phyloP scores from a whole-genome alignment of 2,888 invertebrate genomes.

The Ophion ellenae region DNA sequence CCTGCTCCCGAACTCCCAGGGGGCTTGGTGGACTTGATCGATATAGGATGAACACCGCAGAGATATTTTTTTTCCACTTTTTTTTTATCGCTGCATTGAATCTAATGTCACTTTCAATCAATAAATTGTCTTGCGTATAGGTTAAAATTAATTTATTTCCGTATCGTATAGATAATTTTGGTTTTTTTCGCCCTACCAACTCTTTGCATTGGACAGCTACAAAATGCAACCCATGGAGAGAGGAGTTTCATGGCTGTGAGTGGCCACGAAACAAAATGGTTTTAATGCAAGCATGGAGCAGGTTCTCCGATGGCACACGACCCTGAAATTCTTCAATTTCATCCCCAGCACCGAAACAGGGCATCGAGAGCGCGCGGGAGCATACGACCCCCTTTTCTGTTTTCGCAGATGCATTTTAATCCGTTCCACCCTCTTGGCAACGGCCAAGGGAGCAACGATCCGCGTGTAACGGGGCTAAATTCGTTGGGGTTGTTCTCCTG shows the following conservation, averaged over 20 bases:
- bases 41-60: constrained; percentile 26
- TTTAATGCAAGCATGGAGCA: constrained; percentile 26
- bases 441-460: constrained; percentile 49
- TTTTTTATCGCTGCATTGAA: background rate
- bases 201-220: too few relatives aligned
- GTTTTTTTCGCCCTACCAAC: background rate
- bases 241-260: background rate
- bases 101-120: background rate
- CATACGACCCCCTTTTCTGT: constrained; percentile 43
- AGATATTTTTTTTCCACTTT: background rate
- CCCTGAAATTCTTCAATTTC: constrained; percentile 67
- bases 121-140: too few relatives aligned
- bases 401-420: constrained; percentile 73
- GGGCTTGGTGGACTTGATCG: constrained; percentile 39
- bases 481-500: constrained; percentile 38
- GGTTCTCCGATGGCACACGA: constrained; percentile 15
- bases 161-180: too few relatives aligned
- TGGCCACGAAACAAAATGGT: constrained; percentile 21
- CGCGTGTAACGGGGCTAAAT: constrained; percentile 41
- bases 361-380: constrained; percentile 12
- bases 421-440: constrained; percentile 65
- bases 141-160: too few relatives aligned
- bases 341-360: constrained; percentile 52
- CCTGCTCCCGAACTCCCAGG: constrained; percentile 11
- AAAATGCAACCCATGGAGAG: too few relatives aligned